Evolutionary conservation across 2,888 invertebrate species (phyloP), one percentile per base, ranked within the genome.

Genomic region (Sinelater perroti): DNA sequence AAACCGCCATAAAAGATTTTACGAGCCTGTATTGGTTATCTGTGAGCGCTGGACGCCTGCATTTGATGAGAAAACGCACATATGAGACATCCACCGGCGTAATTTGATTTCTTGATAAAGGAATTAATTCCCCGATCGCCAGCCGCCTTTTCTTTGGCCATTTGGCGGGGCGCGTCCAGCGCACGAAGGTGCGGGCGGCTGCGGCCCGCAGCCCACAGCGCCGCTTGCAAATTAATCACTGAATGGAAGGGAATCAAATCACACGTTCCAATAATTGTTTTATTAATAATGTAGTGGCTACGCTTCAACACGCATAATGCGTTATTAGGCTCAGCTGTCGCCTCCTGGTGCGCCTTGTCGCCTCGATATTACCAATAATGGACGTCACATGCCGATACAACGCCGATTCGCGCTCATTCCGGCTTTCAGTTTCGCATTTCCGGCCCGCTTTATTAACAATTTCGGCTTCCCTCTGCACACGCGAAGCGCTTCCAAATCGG

Each of bases 1-100:
- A 60, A 40, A 58, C 64, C 62, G 64, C 64, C 61, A 66, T 70
- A 70, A 70, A 70, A 66, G 62, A 60, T 67, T 70, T 70, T 70
- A 70, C 64, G 67, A 67, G 62, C 63, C 60, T 62, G 67, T 70
- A 70, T 70, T 67, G 68, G 70, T 70, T 68, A 68, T 67, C 68
- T 68, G 65, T 62, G 64, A 60, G 62, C 60, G 57, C 54, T 56
- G 56, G 54, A 56, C 57, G 57, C 53, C 53, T 53, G 55, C 61
- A 49, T 58, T 57, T 57, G 61, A 60, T 60, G 60, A 56, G 60
- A 56, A 60, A 56, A 53, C 55, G 21, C 60, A 56, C 56, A 60
- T 60, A 60, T 60, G 60, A 60, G 56, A 60, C 60, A 60, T 60
- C 56, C 56, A 56, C 60, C 52, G 44, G 21, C 52, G 31, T 56